phyloP scores from a whole-genome alignment of 2,888 invertebrate genomes.

The Dryocosmus kuriphilus region DNA sequence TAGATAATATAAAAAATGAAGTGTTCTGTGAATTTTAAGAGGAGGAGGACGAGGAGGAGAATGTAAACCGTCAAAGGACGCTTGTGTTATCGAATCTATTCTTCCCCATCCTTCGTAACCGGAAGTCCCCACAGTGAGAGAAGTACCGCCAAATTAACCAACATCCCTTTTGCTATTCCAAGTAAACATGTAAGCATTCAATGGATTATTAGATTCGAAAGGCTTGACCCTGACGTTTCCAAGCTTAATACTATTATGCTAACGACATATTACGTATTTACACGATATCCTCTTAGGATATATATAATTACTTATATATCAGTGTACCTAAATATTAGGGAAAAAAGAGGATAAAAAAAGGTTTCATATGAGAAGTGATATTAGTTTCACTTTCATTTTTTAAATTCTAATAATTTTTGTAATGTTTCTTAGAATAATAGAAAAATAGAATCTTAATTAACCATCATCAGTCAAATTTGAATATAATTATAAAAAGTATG shows the following conservation, averaged over 20 bases:
- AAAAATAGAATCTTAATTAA: no score
- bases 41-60: background rate
- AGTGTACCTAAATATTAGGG: no score
- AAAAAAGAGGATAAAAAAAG: no score
- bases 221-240: constrained; percentile 16
- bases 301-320: no score
- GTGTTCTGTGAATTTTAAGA: background rate
- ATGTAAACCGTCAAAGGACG: background rate
- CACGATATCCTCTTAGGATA: background rate
- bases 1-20: background rate
- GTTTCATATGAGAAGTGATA: no score
- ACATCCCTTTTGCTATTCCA: constrained; percentile 24
- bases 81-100: constrained; percentile 15
- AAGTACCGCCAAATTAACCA: background rate
- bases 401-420: no score
- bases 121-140: background rate
- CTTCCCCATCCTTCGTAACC: background rate
- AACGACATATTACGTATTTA: constrained; percentile 2
- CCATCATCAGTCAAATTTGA: no score
- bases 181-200: background rate
- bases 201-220: constrained; percentile 16
- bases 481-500: no score
- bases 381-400: no score
- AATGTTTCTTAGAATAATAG: no score
- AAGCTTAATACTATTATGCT: constrained; percentile 2